Evolutionary conservation across 2,888 invertebrate species (phyloP), one percentile per base, ranked within the genome.

Genomic region (Eurytoma adleriae): DNA sequence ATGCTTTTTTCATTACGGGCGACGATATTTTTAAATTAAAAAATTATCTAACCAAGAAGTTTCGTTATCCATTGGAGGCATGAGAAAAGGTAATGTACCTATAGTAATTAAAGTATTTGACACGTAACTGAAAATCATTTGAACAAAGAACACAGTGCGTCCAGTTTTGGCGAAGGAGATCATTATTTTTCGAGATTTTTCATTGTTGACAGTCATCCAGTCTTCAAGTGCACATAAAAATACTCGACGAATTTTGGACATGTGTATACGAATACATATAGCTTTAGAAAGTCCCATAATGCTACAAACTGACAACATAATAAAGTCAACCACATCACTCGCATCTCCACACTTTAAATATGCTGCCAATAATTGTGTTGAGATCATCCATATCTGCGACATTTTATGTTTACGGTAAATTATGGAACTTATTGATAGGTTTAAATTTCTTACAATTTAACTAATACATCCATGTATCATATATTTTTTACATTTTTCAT

Each of bases 251-350:
- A 87, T 77, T 59, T 84, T 78, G 0, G 82, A 80, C 16, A 85
- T 84, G 74, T 86, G 71, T 0, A 84, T 27, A 68, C 85, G 84
- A 56, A 85, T 80, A 3, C 84, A 80, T 30, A 85, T 7, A 0
- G 85, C 81, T 68, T 88, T 88, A 3, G 85, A 78, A 2, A 85
- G 69, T 5, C 85, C 84, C 56, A 86, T 80, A 0, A 80, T n/a
- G 5, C 84, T 73, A 14, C 85, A 84, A 4, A 78, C 78, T 7
- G 85, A 73, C 48, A 86, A 66, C 62, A 84, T 83, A 5, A 87
- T 64, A 50, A 81, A 83, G 71, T 86, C 86, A 18, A 87, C 83
- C n/a, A 84, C 78, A 48, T 86, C 85, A 13, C 84, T 84, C n/a
- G 84, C 81, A 57, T 85, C 83, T 1, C 85, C 85, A 30, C 87